Base-by-base conservation (phyloP, 2,888 invertebrate species). In the Mechanitis mazaeus region DNA sequence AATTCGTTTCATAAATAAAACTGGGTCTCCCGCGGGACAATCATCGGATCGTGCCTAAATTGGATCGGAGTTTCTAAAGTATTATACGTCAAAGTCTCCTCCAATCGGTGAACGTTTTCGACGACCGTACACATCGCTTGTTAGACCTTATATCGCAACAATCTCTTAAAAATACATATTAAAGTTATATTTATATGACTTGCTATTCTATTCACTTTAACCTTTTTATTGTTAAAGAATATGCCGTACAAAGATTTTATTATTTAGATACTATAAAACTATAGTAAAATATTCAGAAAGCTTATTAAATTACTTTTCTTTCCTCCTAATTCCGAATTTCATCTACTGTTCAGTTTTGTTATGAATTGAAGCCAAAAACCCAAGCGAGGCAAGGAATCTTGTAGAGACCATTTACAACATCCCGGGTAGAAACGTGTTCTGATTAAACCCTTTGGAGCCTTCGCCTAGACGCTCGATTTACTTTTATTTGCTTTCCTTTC, bases 41-140 rank as follows among this genome's bases (percentile, higher is more conserved):
- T 80, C 81, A 79, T 79, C 77, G 83, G 77, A 81, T 82, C 83
- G 78, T 71, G 75, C 71, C 78, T 79, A 85, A 85, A 85, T 85
- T 85, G 84, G 84, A 84, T 67, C 31, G 9, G 31, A 50, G 35
- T 58, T 58, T 28, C 38, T 38, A 11, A 33, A 50, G 57, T 58
- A n/a, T 20, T 28, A 31, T 31, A 31, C 31, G 50, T 7, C 50
- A 50, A 50, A 50, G 28, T 47, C 12, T 47, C 3, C 28, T 47
- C n/a, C 20, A 47, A 47, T 47, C 6, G 47, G 47, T 47, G 47
- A 47, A 47, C 47, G 20, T 47, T 7, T 38, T 7, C 20, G 47
- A n/a, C 12, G 6, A 28, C n/a, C 12, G 4, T 47, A 47, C 6
- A 20, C 20, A 4, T 47, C 28, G 7, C n/a, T n/a, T 28, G n/a